These are phyloP conservation scores for Ivindomyrus marchei DNA, from an alignment of 2,113 vertebrate species.

Conservation along the genomic window DNA sequence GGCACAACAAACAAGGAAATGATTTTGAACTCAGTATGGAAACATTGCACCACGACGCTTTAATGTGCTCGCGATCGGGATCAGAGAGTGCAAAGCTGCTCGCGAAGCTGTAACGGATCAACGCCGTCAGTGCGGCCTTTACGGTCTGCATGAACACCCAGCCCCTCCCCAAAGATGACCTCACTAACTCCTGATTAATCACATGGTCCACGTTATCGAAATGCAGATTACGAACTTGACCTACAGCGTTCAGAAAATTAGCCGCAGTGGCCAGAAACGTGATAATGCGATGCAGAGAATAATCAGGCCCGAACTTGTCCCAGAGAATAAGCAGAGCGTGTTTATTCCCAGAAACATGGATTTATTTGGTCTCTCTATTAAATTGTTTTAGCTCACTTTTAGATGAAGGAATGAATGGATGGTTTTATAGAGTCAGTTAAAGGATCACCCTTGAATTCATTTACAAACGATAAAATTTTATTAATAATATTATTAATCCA, in stretches of 20 bases:
- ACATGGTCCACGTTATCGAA: neutral
- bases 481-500: slow-evolving; percentile 40
- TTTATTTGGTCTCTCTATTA: neutral
- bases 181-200: slow-evolving; percentile 12
- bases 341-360: neutral
- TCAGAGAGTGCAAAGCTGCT: neutral
- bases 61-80: slow-evolving; percentile 28
- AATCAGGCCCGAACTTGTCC: slow-evolving; percentile 39
- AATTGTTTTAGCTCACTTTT: slow-evolving; percentile 3
- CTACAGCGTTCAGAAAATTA: neutral
- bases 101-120: neutral
- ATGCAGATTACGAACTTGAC: neutral
- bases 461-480: slow-evolving; percentile 37
- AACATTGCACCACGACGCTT: slow-evolving; percentile 34
- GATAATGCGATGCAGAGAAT: slow-evolving; percentile 49
- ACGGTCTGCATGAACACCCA: neutral
- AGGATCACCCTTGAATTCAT: slow-evolving; percentile 46
- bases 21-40: slow-evolving; percentile 27
- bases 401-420: slow-evolving; percentile 40
- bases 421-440: slow-evolving; percentile 40
- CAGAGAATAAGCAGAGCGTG: slow-evolving; percentile 28
- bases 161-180: neutral
- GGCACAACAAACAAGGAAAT: slow-evolving; percentile 39
- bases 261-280: slow-evolving; percentile 25
- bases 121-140: neutral